Percentiles rank a stretch among this genome's conserved stretches.
These are phyloP conservation scores for Dascillus cervinus DNA, from an alignment of 2,888 invertebrate genomes.

Conservation along the genomic window DNA sequence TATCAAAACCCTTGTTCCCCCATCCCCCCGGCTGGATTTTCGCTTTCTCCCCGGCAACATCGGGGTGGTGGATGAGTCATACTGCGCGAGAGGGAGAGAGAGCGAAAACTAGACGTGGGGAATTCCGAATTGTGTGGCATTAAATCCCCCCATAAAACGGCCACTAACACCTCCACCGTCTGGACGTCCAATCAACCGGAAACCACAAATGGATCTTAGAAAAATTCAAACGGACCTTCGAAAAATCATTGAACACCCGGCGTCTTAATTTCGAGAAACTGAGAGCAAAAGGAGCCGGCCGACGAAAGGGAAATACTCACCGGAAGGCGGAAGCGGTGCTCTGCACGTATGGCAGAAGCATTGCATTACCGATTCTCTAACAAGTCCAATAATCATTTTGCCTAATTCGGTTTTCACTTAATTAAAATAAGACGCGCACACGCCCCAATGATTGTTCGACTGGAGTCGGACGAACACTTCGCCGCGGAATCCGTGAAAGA, in stretches of 20 bases:
- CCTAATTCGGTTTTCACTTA: conserved; percentile 6
- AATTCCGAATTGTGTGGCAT: no score
- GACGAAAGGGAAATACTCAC: conserved; percentile 50
- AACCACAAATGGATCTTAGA: no score
- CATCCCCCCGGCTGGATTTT: conserved; percentile 5
- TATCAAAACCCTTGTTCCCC: no score
- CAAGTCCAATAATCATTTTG: conserved; percentile 80
- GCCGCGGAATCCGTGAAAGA: not conserved
- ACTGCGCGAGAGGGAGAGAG: no score
- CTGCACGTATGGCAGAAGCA: conserved; percentile 92
- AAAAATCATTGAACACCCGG: no score
- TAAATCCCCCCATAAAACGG: no score
- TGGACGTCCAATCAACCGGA: no score
- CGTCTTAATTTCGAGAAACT: no score
- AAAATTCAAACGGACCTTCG: no score
- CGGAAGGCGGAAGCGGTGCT: conserved; percentile 72
- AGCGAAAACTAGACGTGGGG: conserved; percentile 11
- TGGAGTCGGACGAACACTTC: conserved; percentile 5
- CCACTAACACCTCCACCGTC: no score
- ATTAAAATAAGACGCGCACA: no score
- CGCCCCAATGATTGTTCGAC: conserved; percentile 78
- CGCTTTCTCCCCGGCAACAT: conserved; percentile 13
- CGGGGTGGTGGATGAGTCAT: conserved; percentile 20
- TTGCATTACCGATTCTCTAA: conserved; percentile 87
- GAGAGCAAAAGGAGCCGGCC: no score